Base-by-base conservation (phyloP, 2,797 vertebrate genomes). In the Urosaurus nigricauda region DNA sequence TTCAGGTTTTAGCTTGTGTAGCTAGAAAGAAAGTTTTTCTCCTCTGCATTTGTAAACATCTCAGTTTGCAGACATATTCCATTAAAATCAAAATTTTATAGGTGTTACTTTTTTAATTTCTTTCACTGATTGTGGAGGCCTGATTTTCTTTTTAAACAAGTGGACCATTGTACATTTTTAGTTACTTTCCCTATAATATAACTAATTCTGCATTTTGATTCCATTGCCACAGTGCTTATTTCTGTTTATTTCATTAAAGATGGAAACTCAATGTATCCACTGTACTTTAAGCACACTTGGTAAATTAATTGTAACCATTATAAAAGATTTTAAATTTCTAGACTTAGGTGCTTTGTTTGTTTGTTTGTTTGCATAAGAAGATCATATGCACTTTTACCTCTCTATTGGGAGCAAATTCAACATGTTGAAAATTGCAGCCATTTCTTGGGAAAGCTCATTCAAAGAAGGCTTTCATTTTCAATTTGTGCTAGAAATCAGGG, bases 1-100 rank as follows among this genome's bases (percentile, higher is more conserved):
- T 83, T 87, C 80, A 12, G 35, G 26, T 24, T 79, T 87, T 37
- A 79, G 17, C 88, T 73, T 88, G 68, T 86, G 1, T 75, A 80
- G 35, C 4, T 5, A 86, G 81, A 82, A 90, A 86, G 88, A 9
- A 37, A 84, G 4, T 77, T 60, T 56, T 14, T 37, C 56, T 6
- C 35, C 37, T 29, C 47, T 88, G 60, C 29, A 56, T 63, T 80
- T 73, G 9, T 43, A 84, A 60, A 89, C 9, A 77, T 17, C 53
- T 68, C 56, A 84, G 58, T 3, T 71, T 79, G 35, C 29, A 71
- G 32, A 0, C 37, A 70, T 53, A 6, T 24, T 51, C 16, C 4
- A 47, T 12, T 79, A 51, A 84, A 88, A 84, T 43, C 11, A 84
- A 43, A 17, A 40, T 8, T 68, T 11, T 58, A 40, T 24, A 37